Evolutionary conservation across 2,888 invertebrate species (phyloP).

Genomic region (Aphodius granarius): DNA sequence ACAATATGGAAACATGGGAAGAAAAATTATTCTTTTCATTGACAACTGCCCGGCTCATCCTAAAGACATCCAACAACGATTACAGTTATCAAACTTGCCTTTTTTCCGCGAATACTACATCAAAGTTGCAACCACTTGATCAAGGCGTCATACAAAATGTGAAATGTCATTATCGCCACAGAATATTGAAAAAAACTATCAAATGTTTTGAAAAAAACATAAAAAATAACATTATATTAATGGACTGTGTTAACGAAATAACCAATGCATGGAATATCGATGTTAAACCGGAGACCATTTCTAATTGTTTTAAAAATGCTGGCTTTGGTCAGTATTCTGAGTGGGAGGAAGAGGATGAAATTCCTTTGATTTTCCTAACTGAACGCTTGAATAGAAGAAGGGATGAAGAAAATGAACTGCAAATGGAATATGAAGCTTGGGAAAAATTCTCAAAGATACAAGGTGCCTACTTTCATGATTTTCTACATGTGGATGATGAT

Average conservation of each 20-base stretch:
- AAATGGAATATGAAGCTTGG: constrained; percentile 22
- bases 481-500: constrained; percentile 23
- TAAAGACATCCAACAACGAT: constrained; percentile 11
- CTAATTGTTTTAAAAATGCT: constrained; percentile 18
- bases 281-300: constrained; percentile 19
- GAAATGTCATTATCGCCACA: constrained; percentile 4
- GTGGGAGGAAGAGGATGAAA: constrained; percentile 30
- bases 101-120: neutral
- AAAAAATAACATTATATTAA: constrained; percentile 8
- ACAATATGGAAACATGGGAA: too few species aligned
- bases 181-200: constrained; percentile 12
- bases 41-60: constrained; percentile 16
- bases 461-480: constrained; percentile 22
- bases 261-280: constrained; percentile 18
- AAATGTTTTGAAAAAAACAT: constrained; percentile 5
- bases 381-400: neutral
- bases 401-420: constrained; percentile 4
- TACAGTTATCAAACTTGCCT: constrained; percentile 5
- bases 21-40: constrained; percentile 13
- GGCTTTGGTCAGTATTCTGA: constrained; percentile 23
- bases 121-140: constrained; percentile 10
- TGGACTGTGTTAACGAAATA: constrained; percentile 22
- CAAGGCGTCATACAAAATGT: constrained; percentile 4
- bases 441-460: constrained; percentile 17
- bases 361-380: constrained; percentile 20